phyloP scores from a whole-genome alignment of 2,797 vertebrate genomes.

The Danio kyathit region DNA sequence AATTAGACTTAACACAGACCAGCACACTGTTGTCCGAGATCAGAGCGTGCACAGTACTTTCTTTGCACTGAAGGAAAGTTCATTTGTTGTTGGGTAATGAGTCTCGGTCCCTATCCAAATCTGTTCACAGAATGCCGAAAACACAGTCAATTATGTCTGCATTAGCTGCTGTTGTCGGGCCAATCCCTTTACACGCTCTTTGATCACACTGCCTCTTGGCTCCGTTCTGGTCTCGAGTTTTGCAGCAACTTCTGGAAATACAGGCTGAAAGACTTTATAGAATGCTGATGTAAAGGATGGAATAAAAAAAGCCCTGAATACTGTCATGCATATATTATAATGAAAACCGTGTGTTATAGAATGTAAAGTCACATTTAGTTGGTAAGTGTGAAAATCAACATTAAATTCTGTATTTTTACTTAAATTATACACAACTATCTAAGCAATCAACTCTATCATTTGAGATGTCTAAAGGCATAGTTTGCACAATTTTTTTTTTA shows the following conservation, averaged over 20 bases:
- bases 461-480: background rate
- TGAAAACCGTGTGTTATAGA: background rate
- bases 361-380: background rate
- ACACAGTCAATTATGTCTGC: constrained; percentile 87
- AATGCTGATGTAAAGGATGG: background rate
- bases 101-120: constrained; percentile 75
- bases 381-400: background rate
- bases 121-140: constrained; percentile 83
- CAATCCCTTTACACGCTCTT: constrained; percentile 80
- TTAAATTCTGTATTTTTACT: background rate
- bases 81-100: constrained; percentile 84
- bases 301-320: background rate
- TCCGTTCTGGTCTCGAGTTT: constrained; percentile 8
- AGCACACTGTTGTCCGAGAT: constrained; percentile 73
- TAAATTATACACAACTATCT: background rate
- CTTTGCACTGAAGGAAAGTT: constrained; percentile 77
- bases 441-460: background rate
- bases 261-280: background rate
- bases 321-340: background rate
- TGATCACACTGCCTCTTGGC: constrained; percentile 67
- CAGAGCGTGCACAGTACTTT: constrained; percentile 74
- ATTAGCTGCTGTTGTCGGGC: constrained; percentile 79
- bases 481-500: background rate
- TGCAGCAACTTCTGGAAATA: background rate
- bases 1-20: constrained; percentile 81